Base-by-base conservation (phyloP, 2,888 invertebrate species). In the Noctua comes region DNA sequence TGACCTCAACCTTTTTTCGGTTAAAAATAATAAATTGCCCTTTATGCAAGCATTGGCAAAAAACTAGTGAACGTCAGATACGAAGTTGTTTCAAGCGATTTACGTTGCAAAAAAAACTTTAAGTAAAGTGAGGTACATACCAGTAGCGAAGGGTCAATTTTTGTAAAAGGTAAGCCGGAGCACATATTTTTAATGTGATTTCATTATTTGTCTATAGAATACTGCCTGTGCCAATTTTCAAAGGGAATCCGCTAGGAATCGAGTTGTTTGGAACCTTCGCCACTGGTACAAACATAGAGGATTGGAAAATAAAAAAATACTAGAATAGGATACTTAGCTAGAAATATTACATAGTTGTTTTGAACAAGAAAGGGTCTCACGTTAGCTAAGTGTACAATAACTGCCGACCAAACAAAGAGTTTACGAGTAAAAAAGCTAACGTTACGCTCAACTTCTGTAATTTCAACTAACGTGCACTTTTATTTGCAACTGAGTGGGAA, bases 401-500 rank as follows among this genome's bases (percentile, higher is more conserved):
- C 83, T 74, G 83, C 79, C 59, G 54, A 80, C 62, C 68, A 76
- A 79, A 77, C 81, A 88, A 69, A 79, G 73, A 75, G 36, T 76
- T 80, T 88, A 68, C 73, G 10, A 68, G 36, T 83, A 73, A 83
- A 64, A 64, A 79, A 73, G 68, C 70, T 82, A 71, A 74, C 59
- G 46, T 76, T 82, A 80, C 59, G 72, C 27, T 46, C 48, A 36
- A 59, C 74, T 69, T 69, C 69, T 85, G 76, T 46, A 21, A 88
- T 79, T 82, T 80, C 73, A 84, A 78, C 79, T 59, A 66, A 68
- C 57, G 13, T 68, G 80, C 75, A 82, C 13, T 76, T 76, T 86
- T 80, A 73, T 82, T 79, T 81, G 75, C 80, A 77, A 80, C 73
- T 16, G 62, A 81, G 86, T 88, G 88, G 85, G 88, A 88, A 88